Evolutionary conservation across 1,140 invertebrate genomes (phyloP), one percentile per base, ranked within the genome.

Genomic region (Holcopasites calliopsidis): DNA sequence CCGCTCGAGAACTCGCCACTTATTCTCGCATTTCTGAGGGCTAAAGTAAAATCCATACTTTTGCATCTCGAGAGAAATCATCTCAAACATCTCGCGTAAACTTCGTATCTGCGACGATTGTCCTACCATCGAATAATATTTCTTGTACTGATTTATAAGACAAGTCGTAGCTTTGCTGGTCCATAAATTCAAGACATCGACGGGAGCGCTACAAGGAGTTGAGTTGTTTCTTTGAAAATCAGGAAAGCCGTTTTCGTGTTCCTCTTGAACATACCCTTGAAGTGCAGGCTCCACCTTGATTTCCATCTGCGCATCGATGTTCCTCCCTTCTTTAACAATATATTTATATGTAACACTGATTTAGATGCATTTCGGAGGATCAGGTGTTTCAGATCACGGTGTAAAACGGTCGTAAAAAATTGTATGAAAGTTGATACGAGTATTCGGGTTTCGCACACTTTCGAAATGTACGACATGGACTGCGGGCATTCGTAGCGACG

Each of bases 31-130:
- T 21, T 89, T 88, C 54, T 89, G 88, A 0, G 88, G 74, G 57
- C 86, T 89, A 44, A 89, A 89, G 61, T 76, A 86, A 52, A 86
- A 90, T 0, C 86, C 86, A n/a, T 82, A 76, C 16, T 88, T 89
- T 23, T 87, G 85, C 90, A 91, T 90, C 49, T 91, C 88, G 0
- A 79, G 8, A 0, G 90, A 89, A 42, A 91, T 88, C 50, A 86
- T 86, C 40, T 91, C 88, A 26, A 90, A 91, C 90, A 91, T 90
- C 21, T 89, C 89, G 4, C 88, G 76, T 0, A 90, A 61, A 72
- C 88, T 91, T 31, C 84, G 85, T 18, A 91, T 84, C 18, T 85
- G 71, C 1, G 85, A 86, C 6, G 87, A 85, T 44, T 90, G 86
- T 4, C 88, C 90, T 18, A 91, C 87, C 73, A 86, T 82, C 0